Evolutionary conservation across 2,797 vertebrate genomes (phyloP), one percentile per base, ranked within the genome.

Genomic region (Tapirus indicus): DNA sequence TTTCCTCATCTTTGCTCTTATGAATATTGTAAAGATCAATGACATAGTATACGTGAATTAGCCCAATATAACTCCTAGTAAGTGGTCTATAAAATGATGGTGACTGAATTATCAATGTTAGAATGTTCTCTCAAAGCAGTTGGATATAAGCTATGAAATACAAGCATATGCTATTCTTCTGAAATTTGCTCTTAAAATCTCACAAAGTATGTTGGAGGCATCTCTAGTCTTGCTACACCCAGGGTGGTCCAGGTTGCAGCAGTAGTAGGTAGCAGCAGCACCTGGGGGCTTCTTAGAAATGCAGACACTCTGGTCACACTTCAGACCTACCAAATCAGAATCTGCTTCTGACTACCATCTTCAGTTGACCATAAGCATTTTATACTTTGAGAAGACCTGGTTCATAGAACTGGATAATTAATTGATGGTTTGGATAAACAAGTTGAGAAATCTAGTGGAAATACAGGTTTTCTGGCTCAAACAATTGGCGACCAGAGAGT

Each of bases 161-260:
- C 21, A 83, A 4, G 35, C 20, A 11, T 1, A 12, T 4, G 17
- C 4, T 49, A 2, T 49, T 72, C 5, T 66, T 82, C 41, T n/a
- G 29, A 35, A 83, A 75, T 75, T 66, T 58, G 10, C 23, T 69
- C 41, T 64, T 64, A 54, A 62, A 66, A 60, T 38, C 32, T 66
- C 13, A 29, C 18, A 1, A 62, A 38, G 18, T 14, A 83, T 49
- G 52, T 62, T 41, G 5, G 64, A 87, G 32, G 38, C 20, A 20
- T 47, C 62, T 80, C 0, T 12, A 25, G 10, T 14, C 58, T 79
- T 35, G 4, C 7, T 6, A 6, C 29, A 62, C 1, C 10, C 41
- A 18, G 18, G 1, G 2, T 68, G 4, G 11, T 14, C 18, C 1
- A 0, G 0, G 7, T 10, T 7, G 6, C 5, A n/a, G 7, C 3